These are phyloP conservation scores for Phalera bucephala DNA, from an alignment of 2,888 invertebrate species.

Conservation along the genomic window DNA sequence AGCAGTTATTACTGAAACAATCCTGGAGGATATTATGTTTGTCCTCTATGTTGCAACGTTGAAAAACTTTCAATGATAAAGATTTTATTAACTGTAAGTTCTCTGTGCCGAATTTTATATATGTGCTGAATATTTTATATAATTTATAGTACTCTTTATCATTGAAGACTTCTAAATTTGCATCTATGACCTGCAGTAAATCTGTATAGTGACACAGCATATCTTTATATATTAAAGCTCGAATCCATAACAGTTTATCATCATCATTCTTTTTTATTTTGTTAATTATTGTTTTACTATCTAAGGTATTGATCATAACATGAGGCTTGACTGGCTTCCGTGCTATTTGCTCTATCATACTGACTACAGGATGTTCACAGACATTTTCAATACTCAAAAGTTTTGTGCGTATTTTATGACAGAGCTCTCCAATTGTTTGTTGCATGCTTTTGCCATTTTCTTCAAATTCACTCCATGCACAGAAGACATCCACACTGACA, in stretches of 20 bases:
- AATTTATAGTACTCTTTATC: slow-evolving; percentile 47
- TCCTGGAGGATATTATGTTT: slow-evolving; percentile 53
- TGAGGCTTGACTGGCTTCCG: slow-evolving; percentile 55
- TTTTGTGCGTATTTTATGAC: slow-evolving; percentile 48
- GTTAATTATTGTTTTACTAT: slow-evolving; percentile 44
- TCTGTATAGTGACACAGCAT: slow-evolving; percentile 46
- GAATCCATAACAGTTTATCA: slow-evolving; percentile 53
- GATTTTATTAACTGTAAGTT: slow-evolving; percentile 36
- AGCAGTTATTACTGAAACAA: slow-evolving; percentile 48
- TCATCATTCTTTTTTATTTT: slow-evolving; percentile 46
- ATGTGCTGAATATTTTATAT: slow-evolving; percentile 39
- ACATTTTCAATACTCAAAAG: slow-evolving; percentile 37
- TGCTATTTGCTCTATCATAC: slow-evolving; percentile 62
- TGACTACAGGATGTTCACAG: slow-evolving; percentile 55
- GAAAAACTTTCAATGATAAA: slow-evolving; percentile 51
- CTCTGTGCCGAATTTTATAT: slow-evolving; percentile 33
- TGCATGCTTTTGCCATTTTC: slow-evolving; percentile 62
- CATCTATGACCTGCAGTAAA: slow-evolving; percentile 42
- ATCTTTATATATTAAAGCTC: slow-evolving; percentile 54
- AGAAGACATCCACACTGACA: slow-evolving; percentile 69
- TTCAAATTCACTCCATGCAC: slow-evolving; percentile 74
- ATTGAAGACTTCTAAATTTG: slow-evolving; percentile 45
- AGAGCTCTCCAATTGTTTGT: slow-evolving; percentile 60
- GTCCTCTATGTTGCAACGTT: slow-evolving; percentile 38
- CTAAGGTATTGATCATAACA: slow-evolving; percentile 54